phyloP scores from a whole-genome alignment of 2,888 invertebrate genomes.

The Pyrgus malvae region DNA sequence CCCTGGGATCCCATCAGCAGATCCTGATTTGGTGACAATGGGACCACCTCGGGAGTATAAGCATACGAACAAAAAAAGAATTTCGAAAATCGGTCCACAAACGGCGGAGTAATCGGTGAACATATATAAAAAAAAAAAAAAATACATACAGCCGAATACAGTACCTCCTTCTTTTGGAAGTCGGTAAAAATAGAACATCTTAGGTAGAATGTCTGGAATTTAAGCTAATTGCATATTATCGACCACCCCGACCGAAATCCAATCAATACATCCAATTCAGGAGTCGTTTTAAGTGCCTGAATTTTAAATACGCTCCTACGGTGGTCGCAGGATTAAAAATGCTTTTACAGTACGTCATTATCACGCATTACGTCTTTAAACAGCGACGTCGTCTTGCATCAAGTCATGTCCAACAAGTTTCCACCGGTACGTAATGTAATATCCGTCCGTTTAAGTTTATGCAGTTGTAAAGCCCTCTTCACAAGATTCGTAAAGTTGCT shows the following conservation, averaged over 20 bases:
- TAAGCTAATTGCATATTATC: background rate
- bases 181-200: too few species aligned
- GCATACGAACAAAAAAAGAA: too few species aligned
- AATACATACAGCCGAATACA: too few species aligned
- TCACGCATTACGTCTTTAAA: slow-evolving; percentile 45
- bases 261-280: background rate
- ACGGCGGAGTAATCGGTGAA: too few species aligned
- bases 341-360: slow-evolving; percentile 58
- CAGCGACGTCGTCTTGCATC: slow-evolving; percentile 40
- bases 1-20: too few species aligned
- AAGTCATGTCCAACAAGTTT: slow-evolving; percentile 46
- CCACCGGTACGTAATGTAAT: slow-evolving; percentile 27
- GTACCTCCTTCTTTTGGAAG: too few species aligned
- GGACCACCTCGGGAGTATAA: too few species aligned
- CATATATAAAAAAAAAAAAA: too few species aligned
- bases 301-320: background rate
- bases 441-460: slow-evolving; percentile 3
- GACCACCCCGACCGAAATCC: background rate
- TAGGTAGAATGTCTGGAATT: too few species aligned
- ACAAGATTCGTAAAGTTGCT: background rate
- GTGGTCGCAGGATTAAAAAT: slow-evolving; percentile 45
- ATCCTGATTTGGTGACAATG: too few species aligned
- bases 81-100: too few species aligned
- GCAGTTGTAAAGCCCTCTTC: background rate
- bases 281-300: slow-evolving; percentile 2